phyloP scores from a whole-genome alignment of 2,113 vertebrate genomes.

The Pygoscelis adeliae region DNA sequence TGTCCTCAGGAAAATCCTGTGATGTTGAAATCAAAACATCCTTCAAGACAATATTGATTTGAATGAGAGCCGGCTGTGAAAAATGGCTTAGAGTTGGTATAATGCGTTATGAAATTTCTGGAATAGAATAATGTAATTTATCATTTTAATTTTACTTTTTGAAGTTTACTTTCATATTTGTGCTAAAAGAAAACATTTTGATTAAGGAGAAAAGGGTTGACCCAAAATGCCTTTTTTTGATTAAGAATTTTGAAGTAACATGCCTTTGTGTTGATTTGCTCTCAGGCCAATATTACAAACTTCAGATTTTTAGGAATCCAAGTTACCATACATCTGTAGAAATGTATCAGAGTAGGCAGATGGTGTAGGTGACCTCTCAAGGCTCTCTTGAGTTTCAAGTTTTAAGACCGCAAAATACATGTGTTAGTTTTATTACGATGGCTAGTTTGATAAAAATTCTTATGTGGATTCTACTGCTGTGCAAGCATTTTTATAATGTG shows the following conservation, averaged over 20 bases:
- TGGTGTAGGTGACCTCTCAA: not conserved
- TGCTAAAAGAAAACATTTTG: conserved; percentile 10
- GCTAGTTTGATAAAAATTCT: not conserved
- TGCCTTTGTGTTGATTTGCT: not conserved
- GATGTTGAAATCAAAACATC: conserved; percentile 1
- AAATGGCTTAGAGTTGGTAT: conserved; percentile 14
- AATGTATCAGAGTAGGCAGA: not conserved
- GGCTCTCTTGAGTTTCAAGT: not conserved
- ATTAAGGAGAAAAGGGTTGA: not conserved
- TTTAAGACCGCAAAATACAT: not conserved
- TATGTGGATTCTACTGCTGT: not conserved
- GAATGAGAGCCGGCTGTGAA: not conserved
- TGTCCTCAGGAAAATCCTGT: not conserved
- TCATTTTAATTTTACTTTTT: conserved; percentile 20
- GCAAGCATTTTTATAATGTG: not conserved
- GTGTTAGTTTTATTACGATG: not conserved
- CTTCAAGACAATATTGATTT: conserved; percentile 21
- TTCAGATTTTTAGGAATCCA: not conserved
- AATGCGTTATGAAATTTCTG: not conserved
- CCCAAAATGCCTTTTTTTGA: not conserved
- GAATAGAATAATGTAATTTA: not conserved
- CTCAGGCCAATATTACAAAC: not conserved
- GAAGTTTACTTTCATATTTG: conserved; percentile 8
- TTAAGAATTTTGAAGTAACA: not conserved
- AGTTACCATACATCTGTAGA: not conserved